Base-by-base conservation (phyloP, 2,113 vertebrate genomes). In the Proterorhinus semilunaris region DNA sequence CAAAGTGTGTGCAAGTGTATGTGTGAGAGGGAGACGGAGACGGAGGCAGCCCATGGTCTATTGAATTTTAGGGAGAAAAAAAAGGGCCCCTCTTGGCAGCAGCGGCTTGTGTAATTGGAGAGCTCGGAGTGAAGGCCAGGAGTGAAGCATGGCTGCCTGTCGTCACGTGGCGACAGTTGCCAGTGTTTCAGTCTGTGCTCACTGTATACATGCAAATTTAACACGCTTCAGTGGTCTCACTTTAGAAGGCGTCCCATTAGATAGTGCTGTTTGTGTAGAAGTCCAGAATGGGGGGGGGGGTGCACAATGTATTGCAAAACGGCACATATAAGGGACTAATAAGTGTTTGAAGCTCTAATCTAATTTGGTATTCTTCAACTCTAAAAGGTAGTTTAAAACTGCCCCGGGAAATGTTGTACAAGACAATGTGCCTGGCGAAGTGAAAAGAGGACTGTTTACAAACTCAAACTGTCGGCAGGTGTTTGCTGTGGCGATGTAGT, bases 101-200 rank as follows among this genome's bases (percentile, higher is more conserved):
- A 72, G 69, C 16, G 42, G 74, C 62, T 79, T 66, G 78, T 89
- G 86, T 91, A 90, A 90, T 90, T 88, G 88, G 86, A 88, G 87
- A 85, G 83, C 83, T 86, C 83, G 87, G 82, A 71, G 53, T 12
- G 50, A 55, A 55, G 53, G 65, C 72, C 82, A 82, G 75, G 73
- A 87, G 82, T 81, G 71, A 84, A 79, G 83, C 80, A 50, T 85
- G 86, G 79, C 78, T 81, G 84, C 81, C 81, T 80, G 80, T 81
- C 76, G 74, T 82, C 83, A 87, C 79, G 82, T 83, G 80, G 79
- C 85, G 83, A 83, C 81, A 79, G 81, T 83, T 85, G 75, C 54
- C 58, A 61, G 36, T 61, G 58, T 85, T 79, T 78, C 76, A 16
- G 78, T 76, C 77, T 76, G 66, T 49, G 47, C 45, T 49, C 21